Evolutionary conservation across 2,888 invertebrate species (phyloP), one percentile per base, ranked within the genome.

Genomic region (Drosophila lacicola): DNA sequence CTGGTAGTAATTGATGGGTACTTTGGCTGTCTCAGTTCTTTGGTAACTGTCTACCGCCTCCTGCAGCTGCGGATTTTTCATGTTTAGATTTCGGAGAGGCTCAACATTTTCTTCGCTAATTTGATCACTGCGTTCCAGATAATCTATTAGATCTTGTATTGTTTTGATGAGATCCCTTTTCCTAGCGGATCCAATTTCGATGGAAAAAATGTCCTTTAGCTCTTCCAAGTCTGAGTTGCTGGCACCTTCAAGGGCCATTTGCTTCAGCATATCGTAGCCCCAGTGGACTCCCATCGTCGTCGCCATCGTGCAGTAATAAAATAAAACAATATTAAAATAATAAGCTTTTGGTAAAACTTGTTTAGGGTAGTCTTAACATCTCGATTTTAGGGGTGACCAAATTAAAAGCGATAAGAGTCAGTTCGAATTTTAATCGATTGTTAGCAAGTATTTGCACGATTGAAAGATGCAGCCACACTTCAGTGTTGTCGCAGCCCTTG

Each of bases 61-160:
- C 5, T 71, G 73, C 0, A 91, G 39, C 8, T 62, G 42, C 4
- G 54, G 57, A 11, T 84, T 73, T 1, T 54, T 63, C 0, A 58
- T 56, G 2, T 76, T 74, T 14, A 92, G 50, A 2, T 56, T 57
- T 2, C 69, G 74, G 0, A 92, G 45, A 0, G 80, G 78, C 2
- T 85, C 78, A 4, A 92, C 76, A 42, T 92, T 89, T 4, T 73
- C 51, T 58, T 90, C 90, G 1, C 74, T 84, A 0, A 92, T 70
- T 0, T 67, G 53, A 63, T 91, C 91, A n/a, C 68, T 68, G 0
- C 89, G 64, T 50, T 92, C 92, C 33, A 92, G 62, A 11, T 84
- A 84, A 47, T 90, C 91, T 2, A 92, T 73, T 1, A 92, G 55
- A 11, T 92, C 90, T 0, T 47, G 50, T 1, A 90, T 49, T 0